A percentile compares a stretch with the other conserved stretches of the same genome.
phyloP scores from a whole-genome alignment of 2,888 invertebrate genomes.

The Ophioninae sp. region DNA sequence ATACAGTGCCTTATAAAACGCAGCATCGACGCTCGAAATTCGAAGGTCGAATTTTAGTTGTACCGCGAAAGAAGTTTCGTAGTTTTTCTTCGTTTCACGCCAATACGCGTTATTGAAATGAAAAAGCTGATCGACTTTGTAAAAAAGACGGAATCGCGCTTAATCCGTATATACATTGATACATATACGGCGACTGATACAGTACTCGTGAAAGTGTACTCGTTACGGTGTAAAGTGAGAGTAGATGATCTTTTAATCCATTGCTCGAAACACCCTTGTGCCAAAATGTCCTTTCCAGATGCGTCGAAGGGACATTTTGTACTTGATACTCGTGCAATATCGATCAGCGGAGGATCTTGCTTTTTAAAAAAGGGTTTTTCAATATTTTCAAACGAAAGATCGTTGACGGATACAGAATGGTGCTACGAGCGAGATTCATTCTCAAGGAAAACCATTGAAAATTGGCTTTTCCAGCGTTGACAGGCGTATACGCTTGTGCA shows the following conservation, averaged over 20 bases:
- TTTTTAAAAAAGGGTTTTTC: too few species aligned
- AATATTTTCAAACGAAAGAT: too few species aligned
- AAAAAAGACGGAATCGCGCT: too few species aligned
- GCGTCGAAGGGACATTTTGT: not conserved
- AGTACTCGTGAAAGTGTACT: not conserved
- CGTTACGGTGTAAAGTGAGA: not conserved
- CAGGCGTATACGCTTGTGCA: too few species aligned
- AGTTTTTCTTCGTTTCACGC: too few species aligned
- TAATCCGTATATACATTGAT: not conserved
- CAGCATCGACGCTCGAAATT: not conserved
- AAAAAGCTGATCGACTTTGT: too few species aligned
- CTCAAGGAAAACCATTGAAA: too few species aligned
- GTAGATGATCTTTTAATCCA: not conserved
- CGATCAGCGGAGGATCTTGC: too few species aligned
- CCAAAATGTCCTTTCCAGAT: not conserved
- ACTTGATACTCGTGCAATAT: not conserved
- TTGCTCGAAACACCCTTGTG: not conserved
- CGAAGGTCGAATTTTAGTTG: not conserved
- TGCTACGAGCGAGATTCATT: too few species aligned
- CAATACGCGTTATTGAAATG: too few species aligned
- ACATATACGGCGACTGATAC: not conserved
- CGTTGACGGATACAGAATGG: too few species aligned
- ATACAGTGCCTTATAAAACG: not conserved
- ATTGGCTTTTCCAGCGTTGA: too few species aligned
- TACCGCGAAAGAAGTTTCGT: not conserved